Evolutionary conservation across 2,888 invertebrate genomes (phyloP), one percentile per base, ranked within the genome.

Genomic region (Vanessa cardui): DNA sequence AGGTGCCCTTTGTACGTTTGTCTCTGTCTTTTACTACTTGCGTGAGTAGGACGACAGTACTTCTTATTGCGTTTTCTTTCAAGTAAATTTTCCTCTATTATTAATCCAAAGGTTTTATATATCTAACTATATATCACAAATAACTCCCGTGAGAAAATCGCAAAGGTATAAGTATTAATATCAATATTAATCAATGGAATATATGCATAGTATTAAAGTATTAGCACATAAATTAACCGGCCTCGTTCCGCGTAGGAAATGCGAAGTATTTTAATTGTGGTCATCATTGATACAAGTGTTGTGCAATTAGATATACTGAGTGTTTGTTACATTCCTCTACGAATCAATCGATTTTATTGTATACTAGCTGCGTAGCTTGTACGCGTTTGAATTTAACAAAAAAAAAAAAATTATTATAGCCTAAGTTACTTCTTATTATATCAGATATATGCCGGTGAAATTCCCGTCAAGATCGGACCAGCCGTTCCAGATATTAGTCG

Each of bases 261-360:
- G 45, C 45, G 18, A 59, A 45, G 26, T 59, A 64, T 59, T 64
- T 64, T 64, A 59, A 59, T 59, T 50, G 64, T 31, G 9, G 33
- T 39, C 26, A 50, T 26, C 44, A 59, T 64, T 44, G 50, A 45
- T 31, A 59, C 59, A 21, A 58, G 33, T 64, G 58, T 44, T 46
- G 44, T 56, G 59, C 45, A 64, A 64, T 59, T 59, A 50, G 44
- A 59, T 64, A 45, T 52, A 58, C 45, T 44, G 44, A 15, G 45
- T 50, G 50, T 33, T 18, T 47, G 39, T 47, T 45, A 45, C 64
- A 59, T 64, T 64, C 50, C 50, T 46, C 20, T 64, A 45, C 31
- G 44, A 9, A 18, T 18, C n/a, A 12, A 39, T 56, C n/a, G 33
- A 39, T 56, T 52, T 54, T 26, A 21, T 21, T 20, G 20, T 3